Base-by-base conservation (phyloP, 2,113 vertebrate genomes). In the Ia io region DNA sequence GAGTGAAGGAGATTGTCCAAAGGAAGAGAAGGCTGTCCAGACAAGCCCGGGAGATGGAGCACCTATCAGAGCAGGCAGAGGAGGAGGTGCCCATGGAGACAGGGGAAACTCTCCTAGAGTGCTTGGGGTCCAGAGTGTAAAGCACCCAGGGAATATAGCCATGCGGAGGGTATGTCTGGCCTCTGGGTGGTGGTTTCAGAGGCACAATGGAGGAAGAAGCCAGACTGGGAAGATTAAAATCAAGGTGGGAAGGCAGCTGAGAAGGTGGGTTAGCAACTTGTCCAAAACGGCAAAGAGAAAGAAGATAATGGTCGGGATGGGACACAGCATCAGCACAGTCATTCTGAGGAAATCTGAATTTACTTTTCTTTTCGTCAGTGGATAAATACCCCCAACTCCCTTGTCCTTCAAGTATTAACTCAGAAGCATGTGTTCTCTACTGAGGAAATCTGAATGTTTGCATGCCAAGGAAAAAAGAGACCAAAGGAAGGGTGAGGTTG, bases 61-160 rank as follows among this genome's bases (percentile, higher is more conserved):
- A 28, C 42, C 35, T 2, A 11, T 6, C 9, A 23, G 42, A 79
- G 20, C 35, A 32, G 32, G 16, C 7, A 14, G 30, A 40, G 13
- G 61, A 77, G 14, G 30, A 53, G 61, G 22, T n/a, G n/a, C 8
- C 67, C 51, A 6, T 9, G 42, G 49, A 11, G 16, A 25, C 53
- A 18, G 56, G 20, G 8, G 56, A 28, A 32, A 17, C 47, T n/a
- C 56, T 32, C 28, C 59, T 12, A 18, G 71, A 25, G 76, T 44
- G 25, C 32, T 42, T 6, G 0, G n/a, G 1, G 63, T 44, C 23
- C 42, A 11, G 9, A 0, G 22, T 10, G 1, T 44, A 2, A 32
- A 79, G 59, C 16, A 7, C 42, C 56, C 28, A 3, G 17, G 6
- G 30, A 5, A n/a, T 3, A 4, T 12, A 79, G 17, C 76, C 77